These are phyloP conservation scores for Scarus forsteni DNA, from an alignment of 2,797 vertebrate species.

Conservation along the genomic window DNA sequence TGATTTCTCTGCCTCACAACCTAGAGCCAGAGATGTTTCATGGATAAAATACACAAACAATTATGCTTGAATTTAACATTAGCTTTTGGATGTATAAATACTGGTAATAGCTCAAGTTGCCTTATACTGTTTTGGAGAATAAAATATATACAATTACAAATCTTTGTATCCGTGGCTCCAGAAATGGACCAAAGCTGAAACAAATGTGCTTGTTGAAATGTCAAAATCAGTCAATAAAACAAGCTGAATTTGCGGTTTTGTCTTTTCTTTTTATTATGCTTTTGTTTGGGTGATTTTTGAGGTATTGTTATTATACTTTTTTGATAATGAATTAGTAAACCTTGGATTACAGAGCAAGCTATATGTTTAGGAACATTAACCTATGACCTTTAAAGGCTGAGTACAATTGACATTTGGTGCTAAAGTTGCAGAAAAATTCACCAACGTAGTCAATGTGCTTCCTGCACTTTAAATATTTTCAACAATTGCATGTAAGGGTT, in stretches of 20 bases:
- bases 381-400: too few relatives aligned
- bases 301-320: too few relatives aligned
- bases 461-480: too few relatives aligned
- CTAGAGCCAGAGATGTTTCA: slow-evolving; percentile 2
- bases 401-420: too few relatives aligned
- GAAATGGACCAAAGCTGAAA: slow-evolving; percentile 44
- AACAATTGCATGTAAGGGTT: too few relatives aligned
- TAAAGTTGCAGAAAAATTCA: too few relatives aligned
- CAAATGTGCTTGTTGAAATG: slow-evolving; percentile 1
- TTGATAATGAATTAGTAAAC: too few relatives aligned
- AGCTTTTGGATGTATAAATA: slow-evolving; percentile 39
- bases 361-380: too few relatives aligned
- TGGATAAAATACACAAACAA: slow-evolving; percentile 29
- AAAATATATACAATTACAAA: slow-evolving; percentile 29
- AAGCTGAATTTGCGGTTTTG: not conserved
- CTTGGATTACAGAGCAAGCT: too few relatives aligned
- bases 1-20: not conserved
- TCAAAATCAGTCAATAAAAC: slow-evolving; percentile 23
- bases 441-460: too few relatives aligned
- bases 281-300: not conserved
- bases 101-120: slow-evolving; percentile 56
- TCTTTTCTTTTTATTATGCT: slow-evolving; percentile 3
- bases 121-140: slow-evolving; percentile 59
- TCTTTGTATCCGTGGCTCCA: slow-evolving; percentile 38
- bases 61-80: slow-evolving; percentile 55